A percentile compares a stretch with the other conserved stretches of the same genome.
These are phyloP conservation scores for Puntigrus tetrazona DNA, from an alignment of 2,113 vertebrate species.

Conservation along the genomic window DNA sequence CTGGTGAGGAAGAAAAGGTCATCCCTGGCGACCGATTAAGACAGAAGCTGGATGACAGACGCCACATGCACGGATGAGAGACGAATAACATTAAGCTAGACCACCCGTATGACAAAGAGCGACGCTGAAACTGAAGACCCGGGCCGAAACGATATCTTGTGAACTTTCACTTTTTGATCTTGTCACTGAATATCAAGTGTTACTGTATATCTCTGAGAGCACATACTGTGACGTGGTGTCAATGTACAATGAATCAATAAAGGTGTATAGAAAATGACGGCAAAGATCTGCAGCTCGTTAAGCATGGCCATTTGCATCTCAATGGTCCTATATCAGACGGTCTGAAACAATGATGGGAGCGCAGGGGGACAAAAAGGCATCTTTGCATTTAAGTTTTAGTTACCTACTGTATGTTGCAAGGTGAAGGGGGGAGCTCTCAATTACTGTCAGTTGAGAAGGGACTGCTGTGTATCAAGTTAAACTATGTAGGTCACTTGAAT, in stretches of 20 bases:
- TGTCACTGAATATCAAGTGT: constrained; percentile 58
- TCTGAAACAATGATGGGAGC: not conserved
- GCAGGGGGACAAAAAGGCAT: constrained; percentile 35
- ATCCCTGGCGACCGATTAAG: constrained; percentile 41
- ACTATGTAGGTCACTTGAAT: constrained; percentile 57
- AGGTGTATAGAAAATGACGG: constrained; percentile 13
- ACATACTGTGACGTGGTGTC: constrained; percentile 42
- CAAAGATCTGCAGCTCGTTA: constrained; percentile 4
- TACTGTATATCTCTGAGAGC: constrained; percentile 52
- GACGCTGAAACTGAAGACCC: constrained; percentile 46
- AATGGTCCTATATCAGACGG: not conserved
- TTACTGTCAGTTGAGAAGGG: constrained; percentile 54
- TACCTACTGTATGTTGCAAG: constrained; percentile 44
- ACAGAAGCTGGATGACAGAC: constrained; percentile 50
- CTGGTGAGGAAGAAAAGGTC: constrained; percentile 50
- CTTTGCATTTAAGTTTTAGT: constrained; percentile 40
- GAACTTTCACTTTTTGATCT: constrained; percentile 61
- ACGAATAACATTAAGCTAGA: constrained; percentile 46
- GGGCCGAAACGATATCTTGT: constrained; percentile 52
- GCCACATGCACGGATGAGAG: constrained; percentile 40
- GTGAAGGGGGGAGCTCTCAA: constrained; percentile 46
- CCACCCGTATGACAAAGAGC: constrained; percentile 48
- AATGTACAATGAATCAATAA: constrained; percentile 42
- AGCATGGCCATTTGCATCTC: constrained; percentile 10
- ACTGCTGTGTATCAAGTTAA: constrained; percentile 52